Evolutionary conservation across 1,140 invertebrate genomes (phyloP).

Genomic region (Drosophila prosaltans): DNA sequence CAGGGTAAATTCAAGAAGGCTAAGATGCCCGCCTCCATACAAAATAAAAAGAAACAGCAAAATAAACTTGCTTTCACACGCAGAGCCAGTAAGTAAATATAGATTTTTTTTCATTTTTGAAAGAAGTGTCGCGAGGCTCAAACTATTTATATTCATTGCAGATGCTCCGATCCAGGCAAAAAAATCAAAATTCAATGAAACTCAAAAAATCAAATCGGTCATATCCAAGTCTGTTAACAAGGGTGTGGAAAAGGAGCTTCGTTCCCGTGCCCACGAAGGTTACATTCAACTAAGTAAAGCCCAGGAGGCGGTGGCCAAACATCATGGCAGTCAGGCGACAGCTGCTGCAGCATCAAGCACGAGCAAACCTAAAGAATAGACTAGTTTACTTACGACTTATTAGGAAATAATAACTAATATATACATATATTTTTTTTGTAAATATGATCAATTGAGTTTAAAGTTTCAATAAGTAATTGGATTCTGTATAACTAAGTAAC

Average conservation of each 20-base stretch:
- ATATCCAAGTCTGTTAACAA: constrained; percentile 87
- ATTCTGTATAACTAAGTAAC: too few species aligned
- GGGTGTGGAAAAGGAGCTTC: constrained; percentile 86
- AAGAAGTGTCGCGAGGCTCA: neutral
- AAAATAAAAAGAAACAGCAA: constrained; percentile 84
- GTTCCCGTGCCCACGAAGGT: constrained; percentile 84
- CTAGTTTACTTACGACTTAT: neutral
- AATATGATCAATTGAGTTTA: constrained; percentile 17
- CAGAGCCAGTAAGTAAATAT: constrained; percentile 82
- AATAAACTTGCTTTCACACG: constrained; percentile 84
- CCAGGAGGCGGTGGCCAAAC: constrained; percentile 84
- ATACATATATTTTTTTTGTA: neutral
- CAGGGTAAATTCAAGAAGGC: constrained; percentile 86
- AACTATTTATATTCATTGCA: constrained; percentile 9
- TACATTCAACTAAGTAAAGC: constrained; percentile 84
- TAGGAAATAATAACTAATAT: neutral
- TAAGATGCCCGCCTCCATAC: constrained; percentile 84
- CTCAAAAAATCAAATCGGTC: constrained; percentile 86
- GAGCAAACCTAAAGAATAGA: constrained; percentile 39
- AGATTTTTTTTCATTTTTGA: neutral
- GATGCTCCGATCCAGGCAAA: constrained; percentile 86
- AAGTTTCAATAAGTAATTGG: too few species aligned
- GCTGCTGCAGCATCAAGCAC: constrained; percentile 60
- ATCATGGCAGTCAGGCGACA: constrained; percentile 62
- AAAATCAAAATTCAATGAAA: constrained; percentile 85